Conservation (phyloP, 2,113 vertebrate species). For the Sinocyclocheilus maitianheensis region DNA sequence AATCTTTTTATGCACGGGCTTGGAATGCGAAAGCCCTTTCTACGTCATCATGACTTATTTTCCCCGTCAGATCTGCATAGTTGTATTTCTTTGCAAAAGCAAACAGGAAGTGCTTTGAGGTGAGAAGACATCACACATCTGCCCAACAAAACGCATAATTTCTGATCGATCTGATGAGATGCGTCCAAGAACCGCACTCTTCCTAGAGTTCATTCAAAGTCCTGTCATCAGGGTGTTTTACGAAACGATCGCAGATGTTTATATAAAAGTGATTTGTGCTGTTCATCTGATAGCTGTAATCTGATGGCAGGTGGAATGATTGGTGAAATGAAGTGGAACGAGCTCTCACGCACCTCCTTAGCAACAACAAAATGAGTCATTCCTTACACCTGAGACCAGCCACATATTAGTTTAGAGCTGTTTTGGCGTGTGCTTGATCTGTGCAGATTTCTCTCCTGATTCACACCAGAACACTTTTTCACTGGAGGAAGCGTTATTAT, state of each 20-base stretch:
- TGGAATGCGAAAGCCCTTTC: constrained; percentile 50
- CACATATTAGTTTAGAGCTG: too few species aligned
- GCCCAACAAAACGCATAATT: not conserved
- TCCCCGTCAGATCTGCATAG: not conserved
- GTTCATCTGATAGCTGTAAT: constrained; percentile 71
- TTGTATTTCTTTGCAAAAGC: constrained; percentile 3
- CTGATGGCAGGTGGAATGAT: constrained; percentile 72
- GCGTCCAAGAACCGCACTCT: not conserved
- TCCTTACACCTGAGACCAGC: constrained; percentile 3
- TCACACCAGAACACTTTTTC: too few species aligned
- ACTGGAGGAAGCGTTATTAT: too few species aligned
- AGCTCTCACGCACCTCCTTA: constrained; percentile 64
- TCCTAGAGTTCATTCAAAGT: constrained; percentile 7
- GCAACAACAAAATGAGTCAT: not conserved
- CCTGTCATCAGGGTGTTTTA: constrained; percentile 13
- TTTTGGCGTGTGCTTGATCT: too few species aligned
- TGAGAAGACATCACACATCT: not conserved
- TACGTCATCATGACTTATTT: constrained; percentile 34
- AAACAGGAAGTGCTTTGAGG: not conserved
- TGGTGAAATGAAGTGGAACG: constrained; percentile 70
- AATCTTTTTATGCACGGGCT: constrained; percentile 48
- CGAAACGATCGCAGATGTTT: constrained; percentile 72
- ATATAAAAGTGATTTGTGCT: constrained; percentile 72
- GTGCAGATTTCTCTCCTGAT: too few species aligned
- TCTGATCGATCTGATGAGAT: constrained; percentile 10